A percentile compares a stretch with the other conserved stretches of the same genome.
These are phyloP conservation scores for Allacma fusca DNA, from an alignment of 2,888 invertebrate genomes.

Conservation along the genomic window DNA sequence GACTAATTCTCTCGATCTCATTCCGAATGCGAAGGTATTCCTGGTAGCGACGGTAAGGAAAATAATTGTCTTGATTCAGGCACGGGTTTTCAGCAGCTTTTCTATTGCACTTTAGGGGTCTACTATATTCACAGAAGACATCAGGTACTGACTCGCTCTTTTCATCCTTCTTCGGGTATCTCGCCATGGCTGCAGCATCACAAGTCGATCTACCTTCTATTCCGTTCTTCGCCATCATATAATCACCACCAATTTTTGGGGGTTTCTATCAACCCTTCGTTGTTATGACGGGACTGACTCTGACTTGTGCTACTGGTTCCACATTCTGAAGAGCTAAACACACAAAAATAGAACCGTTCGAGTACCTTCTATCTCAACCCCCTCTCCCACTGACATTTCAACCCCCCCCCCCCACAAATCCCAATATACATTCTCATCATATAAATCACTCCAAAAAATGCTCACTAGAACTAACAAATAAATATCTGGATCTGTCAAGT, in stretches of 20 bases:
- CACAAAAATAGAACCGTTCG: no score
- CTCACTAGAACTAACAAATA: no score
- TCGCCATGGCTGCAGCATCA: background rate
- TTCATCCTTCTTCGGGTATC: no score
- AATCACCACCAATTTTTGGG: background rate
- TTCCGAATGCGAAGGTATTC: conserved; percentile 15
- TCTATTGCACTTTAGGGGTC: conserved; percentile 33
- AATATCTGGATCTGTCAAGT: no score
- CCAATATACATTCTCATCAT: no score
- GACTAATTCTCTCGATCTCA: conserved; percentile 9
- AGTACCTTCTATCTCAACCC: no score
- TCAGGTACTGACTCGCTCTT: conserved; percentile 35
- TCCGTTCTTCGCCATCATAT: background rate
- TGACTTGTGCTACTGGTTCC: background rate
- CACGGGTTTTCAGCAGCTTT: conserved; percentile 32
- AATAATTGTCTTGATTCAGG: conserved; percentile 29
- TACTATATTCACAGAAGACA: background rate
- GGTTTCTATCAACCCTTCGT: background rate
- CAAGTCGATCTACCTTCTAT: background rate
- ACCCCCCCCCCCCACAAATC: no score
- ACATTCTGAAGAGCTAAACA: background rate
- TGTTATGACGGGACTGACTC: background rate
- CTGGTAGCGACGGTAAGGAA: conserved; percentile 35
- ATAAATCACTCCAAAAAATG: no score
- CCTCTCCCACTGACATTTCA: no score